Evolutionary conservation across 1,140 invertebrate species (phyloP).

Genomic region (Trichonephila clavipes): DNA sequence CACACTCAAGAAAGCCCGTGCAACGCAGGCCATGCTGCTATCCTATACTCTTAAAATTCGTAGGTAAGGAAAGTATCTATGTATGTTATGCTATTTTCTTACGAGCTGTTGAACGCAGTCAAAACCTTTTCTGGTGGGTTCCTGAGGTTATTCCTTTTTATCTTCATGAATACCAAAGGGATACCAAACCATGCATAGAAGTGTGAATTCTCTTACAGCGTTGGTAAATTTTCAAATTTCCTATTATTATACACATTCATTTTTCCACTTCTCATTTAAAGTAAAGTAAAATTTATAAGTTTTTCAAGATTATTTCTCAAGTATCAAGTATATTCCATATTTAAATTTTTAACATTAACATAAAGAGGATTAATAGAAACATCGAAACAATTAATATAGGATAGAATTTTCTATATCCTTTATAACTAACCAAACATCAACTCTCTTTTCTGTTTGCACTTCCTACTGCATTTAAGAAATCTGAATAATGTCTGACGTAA

Average conservation of each 20-base stretch:
- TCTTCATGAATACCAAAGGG: slow-evolving; percentile 26
- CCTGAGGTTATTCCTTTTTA: neutral
- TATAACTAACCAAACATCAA: neutral
- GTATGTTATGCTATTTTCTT: too few relatives aligned
- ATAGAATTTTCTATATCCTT: neutral
- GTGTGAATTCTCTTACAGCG: neutral
- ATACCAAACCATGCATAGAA: slow-evolving; percentile 19
- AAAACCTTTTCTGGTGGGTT: slow-evolving; percentile 20
- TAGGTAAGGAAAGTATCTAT: too few relatives aligned
- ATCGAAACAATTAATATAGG: neutral
- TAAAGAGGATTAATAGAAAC: neutral
- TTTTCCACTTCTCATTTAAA: neutral
- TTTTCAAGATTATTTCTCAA: slow-evolving; percentile 22
- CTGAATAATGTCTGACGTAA: neutral
- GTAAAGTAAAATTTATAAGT: slow-evolving; percentile 24
- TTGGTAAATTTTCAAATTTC: neutral
- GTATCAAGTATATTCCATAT: neutral
- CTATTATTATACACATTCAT: neutral
- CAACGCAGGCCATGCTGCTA: too few relatives aligned
- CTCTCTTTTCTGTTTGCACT: neutral
- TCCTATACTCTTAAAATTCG: too few relatives aligned
- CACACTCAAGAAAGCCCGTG: too few relatives aligned
- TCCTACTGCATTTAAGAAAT: neutral
- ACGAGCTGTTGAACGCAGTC: neutral
- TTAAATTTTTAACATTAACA: neutral